These are phyloP conservation scores for Apolygus lucorum DNA, from an alignment of 1,140 invertebrate genomes.

Conservation along the genomic window DNA sequence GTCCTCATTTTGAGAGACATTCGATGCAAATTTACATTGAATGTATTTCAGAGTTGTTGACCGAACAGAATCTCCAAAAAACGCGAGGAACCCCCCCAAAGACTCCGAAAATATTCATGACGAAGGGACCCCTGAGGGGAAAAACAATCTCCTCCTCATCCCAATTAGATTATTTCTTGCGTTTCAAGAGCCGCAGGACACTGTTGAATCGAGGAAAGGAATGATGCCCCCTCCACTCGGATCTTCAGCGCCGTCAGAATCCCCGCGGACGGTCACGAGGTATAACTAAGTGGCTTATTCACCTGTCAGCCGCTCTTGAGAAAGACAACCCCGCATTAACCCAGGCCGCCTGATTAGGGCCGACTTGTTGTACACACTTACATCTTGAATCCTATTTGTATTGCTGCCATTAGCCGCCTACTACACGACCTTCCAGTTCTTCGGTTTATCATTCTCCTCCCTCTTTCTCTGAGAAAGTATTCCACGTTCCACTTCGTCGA, in stretches of 20 bases:
- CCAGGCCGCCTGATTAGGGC: constrained; percentile 12
- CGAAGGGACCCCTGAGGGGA: too few species aligned
- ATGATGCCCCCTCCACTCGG: background rate
- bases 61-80: too few species aligned
- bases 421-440: constrained; percentile 12
- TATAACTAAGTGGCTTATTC: constrained; percentile 21
- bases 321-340: constrained; percentile 18
- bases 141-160: background rate
- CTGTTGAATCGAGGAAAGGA: background rate
- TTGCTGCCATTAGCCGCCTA: constrained; percentile 18
- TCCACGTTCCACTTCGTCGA: background rate
- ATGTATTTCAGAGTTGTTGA: too few species aligned
- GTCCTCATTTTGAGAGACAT: too few species aligned
- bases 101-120: too few species aligned
- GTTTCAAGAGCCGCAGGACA: background rate
- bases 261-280: constrained; percentile 14
- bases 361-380: constrained; percentile 20
- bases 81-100: too few species aligned
- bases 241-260: background rate
- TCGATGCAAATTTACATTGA: too few species aligned
- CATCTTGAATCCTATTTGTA: constrained; percentile 19
- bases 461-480: background rate
- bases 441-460: background rate
- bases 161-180: background rate
- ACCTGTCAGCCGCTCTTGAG: constrained; percentile 9